Evolutionary conservation across 2,888 invertebrate species (phyloP).

Genomic region (Ophion costatus): DNA sequence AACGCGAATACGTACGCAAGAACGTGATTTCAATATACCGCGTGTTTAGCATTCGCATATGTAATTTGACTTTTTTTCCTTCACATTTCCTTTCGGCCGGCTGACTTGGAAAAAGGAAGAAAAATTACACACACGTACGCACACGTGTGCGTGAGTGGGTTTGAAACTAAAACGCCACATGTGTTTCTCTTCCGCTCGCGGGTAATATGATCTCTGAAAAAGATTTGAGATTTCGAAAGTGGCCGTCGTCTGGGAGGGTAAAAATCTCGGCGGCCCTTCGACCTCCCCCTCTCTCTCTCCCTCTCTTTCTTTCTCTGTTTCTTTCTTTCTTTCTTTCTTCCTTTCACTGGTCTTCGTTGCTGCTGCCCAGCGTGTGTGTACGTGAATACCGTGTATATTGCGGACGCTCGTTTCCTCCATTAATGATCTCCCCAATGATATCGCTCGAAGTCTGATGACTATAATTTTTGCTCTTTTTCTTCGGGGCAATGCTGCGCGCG

Average conservation of each 20-base stretch:
- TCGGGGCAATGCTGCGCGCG: neutral
- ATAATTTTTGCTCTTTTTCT: slow-evolving; percentile 53
- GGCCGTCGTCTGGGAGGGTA: slow-evolving; percentile 6
- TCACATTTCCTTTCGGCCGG: neutral
- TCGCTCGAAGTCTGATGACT: slow-evolving; percentile 52
- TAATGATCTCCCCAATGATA: slow-evolving; percentile 21
- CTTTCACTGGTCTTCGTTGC: slow-evolving; percentile 1
- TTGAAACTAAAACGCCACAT: slow-evolving; percentile 23
- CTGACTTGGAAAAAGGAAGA: neutral
- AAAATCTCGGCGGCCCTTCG: slow-evolving; percentile 36
- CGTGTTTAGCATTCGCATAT: neutral
- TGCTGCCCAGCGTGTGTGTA: neutral
- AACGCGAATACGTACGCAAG: neutral
- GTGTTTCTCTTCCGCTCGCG: slow-evolving; percentile 21
- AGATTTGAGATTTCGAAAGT: slow-evolving; percentile 25
- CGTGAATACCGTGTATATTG: neutral
- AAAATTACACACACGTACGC: neutral
- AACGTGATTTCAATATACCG: neutral
- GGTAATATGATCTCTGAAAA: slow-evolving; percentile 40
- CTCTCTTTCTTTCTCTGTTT: neutral
- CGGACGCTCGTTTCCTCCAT: slow-evolving; percentile 13
- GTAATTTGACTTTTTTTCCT: neutral
- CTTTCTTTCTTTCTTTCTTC: neutral
- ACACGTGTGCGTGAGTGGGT: neutral
- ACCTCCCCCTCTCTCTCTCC: neutral